A percentile compares a stretch with the other conserved stretches of the same genome.
Conservation (phyloP, 2,113 vertebrate genomes). For the Phaethon lepturus region DNA sequence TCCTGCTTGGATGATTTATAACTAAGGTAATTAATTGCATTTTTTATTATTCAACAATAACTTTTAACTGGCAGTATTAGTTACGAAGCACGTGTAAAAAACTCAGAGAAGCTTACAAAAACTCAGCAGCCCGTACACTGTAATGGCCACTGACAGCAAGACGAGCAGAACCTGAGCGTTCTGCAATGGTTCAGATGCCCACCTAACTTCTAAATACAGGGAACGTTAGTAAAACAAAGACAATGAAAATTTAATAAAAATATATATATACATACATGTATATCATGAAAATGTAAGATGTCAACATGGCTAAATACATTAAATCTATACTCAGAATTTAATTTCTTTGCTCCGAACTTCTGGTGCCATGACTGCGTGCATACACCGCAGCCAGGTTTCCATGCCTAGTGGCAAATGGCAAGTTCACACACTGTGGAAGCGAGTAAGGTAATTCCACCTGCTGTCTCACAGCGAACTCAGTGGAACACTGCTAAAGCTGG, state of each 20-base stretch:
- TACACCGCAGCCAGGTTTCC: neutral
- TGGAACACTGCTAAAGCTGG: neutral
- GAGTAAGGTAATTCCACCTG: neutral
- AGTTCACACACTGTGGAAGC: neutral
- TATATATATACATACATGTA: rapidly evolving
- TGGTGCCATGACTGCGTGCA: neutral
- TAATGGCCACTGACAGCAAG: neutral
- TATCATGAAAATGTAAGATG: neutral
- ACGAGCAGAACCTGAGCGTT: neutral
- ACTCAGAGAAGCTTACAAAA: neutral
- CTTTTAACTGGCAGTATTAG: neutral
- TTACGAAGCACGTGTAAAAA: neutral
- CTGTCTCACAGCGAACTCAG: neutral
- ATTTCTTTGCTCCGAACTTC: neutral
- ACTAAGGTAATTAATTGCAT: neutral
- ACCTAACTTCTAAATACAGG: neutral
- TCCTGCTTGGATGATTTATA: neutral
- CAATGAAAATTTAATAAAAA: neutral
- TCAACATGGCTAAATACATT: neutral
- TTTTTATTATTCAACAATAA: neutral
- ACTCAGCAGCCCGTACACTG: neutral
- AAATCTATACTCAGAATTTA: neutral
- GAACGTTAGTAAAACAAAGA: neutral
- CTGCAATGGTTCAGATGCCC: neutral
- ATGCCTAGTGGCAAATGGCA: rapidly evolving